Conservation (phyloP, 2,888 invertebrate species). For the Sinotaia quadrata region DNA sequence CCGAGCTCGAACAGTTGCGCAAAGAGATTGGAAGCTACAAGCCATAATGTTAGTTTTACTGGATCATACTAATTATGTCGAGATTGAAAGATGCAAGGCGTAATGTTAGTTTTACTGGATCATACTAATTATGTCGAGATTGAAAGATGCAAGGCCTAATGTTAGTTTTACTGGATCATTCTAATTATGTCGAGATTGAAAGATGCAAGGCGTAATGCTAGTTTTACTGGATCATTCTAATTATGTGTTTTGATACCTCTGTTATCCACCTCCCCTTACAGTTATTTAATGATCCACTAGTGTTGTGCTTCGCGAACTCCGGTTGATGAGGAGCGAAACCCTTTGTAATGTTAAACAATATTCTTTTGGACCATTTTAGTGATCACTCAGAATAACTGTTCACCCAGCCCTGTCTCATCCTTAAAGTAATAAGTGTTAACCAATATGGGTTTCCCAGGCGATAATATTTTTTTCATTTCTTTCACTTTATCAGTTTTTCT, state of each 20-base stretch:
- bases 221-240: background rate
- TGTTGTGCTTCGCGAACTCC: too few relatives aligned
- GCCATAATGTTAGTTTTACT: conserved; percentile 10
- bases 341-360: too few relatives aligned
- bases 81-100: conserved; percentile 42
- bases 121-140: conserved; percentile 31
- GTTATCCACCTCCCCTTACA: too few relatives aligned
- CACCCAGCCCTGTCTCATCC: background rate
- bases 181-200: conserved; percentile 36
- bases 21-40: conserved; percentile 46
- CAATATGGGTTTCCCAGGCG: background rate
- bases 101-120: conserved; percentile 12
- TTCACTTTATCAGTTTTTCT: background rate
- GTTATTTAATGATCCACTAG: too few relatives aligned
- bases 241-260: too few relatives aligned
- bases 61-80: conserved; percentile 1
- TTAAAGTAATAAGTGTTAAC: too few relatives aligned
- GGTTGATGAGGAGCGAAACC: too few relatives aligned
- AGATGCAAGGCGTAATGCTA: conserved; percentile 36
- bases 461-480: background rate
- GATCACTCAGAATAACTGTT: background rate
- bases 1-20: conserved; percentile 40
- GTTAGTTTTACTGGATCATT: background rate
- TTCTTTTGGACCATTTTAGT: too few relatives aligned
- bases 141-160: conserved; percentile 39